These are phyloP conservation scores for Periophthalmus modestus DNA, from an alignment of 2,113 vertebrate genomes.

Conservation along the genomic window DNA sequence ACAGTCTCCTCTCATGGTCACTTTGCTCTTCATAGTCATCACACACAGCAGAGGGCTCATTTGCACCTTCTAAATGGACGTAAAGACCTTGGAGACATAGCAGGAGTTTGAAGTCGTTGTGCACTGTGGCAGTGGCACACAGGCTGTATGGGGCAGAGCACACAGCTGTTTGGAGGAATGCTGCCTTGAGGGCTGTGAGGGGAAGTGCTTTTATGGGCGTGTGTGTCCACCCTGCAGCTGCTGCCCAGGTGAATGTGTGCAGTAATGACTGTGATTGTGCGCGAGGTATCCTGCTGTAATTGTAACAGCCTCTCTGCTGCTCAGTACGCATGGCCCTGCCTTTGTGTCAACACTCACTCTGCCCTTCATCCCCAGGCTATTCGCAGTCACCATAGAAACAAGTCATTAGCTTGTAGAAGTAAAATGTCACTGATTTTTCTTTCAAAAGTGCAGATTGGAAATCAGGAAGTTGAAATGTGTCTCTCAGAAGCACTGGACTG, in stretches of 20 bases:
- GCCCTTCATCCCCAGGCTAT: conserved; percentile 55
- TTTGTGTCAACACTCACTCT: conserved; percentile 60
- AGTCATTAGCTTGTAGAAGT: conserved; percentile 61
- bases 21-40: conserved; percentile 33
- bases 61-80: conserved; percentile 21
- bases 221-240: conserved; percentile 60
- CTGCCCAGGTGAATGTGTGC: conserved; percentile 71
- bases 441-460: conserved; percentile 51
- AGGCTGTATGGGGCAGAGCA: conserved; percentile 20
- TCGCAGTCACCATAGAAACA: conserved; percentile 71
- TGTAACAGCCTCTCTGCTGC: conserved; percentile 46
- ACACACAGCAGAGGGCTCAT: conserved; percentile 24
- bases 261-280: conserved; percentile 70
- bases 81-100: conserved; percentile 20
- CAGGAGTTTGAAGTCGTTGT: neutral
- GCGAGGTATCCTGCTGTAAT: conserved; percentile 67
- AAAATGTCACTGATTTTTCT: conserved; percentile 63
- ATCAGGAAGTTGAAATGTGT: conserved; percentile 60
- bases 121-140: conserved; percentile 40
- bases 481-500: conserved; percentile 43
- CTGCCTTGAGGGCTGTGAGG: conserved; percentile 57
- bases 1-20: neutral
- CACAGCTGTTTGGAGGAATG: conserved; percentile 75
- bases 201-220: conserved; percentile 63
- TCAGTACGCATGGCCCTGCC: conserved; percentile 45